A percentile compares a stretch with the other conserved stretches of the same genome.
These are phyloP conservation scores for Coboldia fuscipes DNA, from an alignment of 1,140 invertebrate species.

Conservation along the genomic window DNA sequence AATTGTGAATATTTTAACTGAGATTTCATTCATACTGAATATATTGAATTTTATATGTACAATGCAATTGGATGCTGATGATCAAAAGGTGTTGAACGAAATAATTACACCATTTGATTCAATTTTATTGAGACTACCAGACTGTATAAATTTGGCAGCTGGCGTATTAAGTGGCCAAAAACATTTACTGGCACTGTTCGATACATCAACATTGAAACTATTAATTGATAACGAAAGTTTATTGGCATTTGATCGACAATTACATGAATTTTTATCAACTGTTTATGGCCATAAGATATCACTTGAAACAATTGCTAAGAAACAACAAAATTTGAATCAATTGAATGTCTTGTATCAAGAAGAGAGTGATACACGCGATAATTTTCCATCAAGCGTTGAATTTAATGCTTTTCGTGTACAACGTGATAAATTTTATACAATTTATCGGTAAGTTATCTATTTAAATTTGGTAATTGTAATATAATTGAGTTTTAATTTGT, in stretches of 20 bases:
- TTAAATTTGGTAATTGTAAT: not conserved
- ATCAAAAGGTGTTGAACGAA: too few relatives aligned
- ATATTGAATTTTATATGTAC: conserved; percentile 15
- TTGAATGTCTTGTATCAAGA: conserved; percentile 22
- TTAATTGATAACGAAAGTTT: conserved; percentile 15
- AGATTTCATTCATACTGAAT: conserved; percentile 13
- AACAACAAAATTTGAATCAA: conserved; percentile 3
- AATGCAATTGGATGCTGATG: too few relatives aligned
- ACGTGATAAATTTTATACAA: conserved; percentile 60
- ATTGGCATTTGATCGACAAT: conserved; percentile 3
- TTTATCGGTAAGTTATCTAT: conserved; percentile 25
- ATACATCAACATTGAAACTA: conserved; percentile 13
- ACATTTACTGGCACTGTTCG: conserved; percentile 10
- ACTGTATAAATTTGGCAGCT: conserved; percentile 15
- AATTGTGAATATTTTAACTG: conserved; percentile 14
- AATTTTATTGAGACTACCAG: too few relatives aligned
- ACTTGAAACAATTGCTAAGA: conserved; percentile 1
- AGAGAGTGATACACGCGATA: conserved; percentile 63
- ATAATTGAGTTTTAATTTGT: not conserved
- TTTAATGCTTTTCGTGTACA: conserved; percentile 66
- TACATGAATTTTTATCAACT: conserved; percentile 8
- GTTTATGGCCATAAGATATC: conserved; percentile 10
- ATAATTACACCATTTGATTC: too few relatives aligned
- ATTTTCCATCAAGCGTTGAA: conserved; percentile 49
- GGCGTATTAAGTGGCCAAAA: conserved; percentile 11